Evolutionary conservation across 2,888 invertebrate species (phyloP).

Genomic region (Globia sparganii): DNA sequence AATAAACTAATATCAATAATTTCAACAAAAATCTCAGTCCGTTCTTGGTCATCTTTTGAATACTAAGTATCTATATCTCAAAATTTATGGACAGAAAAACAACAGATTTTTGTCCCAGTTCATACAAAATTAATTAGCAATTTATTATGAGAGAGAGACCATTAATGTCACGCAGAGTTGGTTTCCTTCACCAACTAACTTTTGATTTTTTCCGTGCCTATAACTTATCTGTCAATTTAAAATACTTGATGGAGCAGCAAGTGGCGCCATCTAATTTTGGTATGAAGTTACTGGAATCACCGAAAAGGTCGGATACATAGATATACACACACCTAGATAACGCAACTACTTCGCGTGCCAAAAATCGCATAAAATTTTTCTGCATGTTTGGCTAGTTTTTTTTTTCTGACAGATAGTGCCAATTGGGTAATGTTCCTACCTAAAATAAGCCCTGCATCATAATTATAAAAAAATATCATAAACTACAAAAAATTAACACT

Average conservation of each 20-base stretch:
- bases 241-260: not conserved
- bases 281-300: not conserved
- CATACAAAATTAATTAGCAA: conserved; percentile 1
- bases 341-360: no score
- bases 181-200: not conserved
- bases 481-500: not conserved
- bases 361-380: no score
- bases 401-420: not conserved
- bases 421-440: not conserved
- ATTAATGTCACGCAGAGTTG: not conserved
- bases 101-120: not conserved
- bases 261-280: not conserved
- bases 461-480: not conserved
- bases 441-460: not conserved
- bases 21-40: not conserved
- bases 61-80: no score
- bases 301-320: not conserved
- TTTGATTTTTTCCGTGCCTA: not conserved
- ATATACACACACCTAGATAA: no score
- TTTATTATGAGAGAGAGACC: not conserved
- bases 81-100: not conserved
- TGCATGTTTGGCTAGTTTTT: not conserved
- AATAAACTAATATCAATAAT: not conserved
- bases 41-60: not conserved
- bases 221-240: not conserved